Conservation (phyloP, 2,797 vertebrate genomes). For the Pangasius macronema region DNA sequence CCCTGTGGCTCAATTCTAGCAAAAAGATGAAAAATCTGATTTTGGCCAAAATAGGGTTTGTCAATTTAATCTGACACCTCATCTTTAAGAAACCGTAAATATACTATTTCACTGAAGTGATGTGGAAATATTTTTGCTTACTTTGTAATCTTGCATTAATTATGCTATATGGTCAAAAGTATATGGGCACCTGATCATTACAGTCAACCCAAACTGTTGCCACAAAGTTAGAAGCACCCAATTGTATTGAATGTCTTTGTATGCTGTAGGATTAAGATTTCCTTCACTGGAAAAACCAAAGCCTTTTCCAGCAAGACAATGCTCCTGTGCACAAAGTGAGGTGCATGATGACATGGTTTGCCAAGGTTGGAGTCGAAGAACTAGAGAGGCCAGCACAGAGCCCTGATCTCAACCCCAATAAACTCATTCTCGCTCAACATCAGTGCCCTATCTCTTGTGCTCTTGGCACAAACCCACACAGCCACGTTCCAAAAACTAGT, state of each 20-base stretch:
- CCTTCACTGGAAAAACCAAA: neutral
- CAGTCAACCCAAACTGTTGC: too few species aligned
- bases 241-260: too few species aligned
- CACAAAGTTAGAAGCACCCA: too few species aligned
- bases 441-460: too few species aligned
- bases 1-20: neutral
- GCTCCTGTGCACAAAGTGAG: too few species aligned
- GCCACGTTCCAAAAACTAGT: neutral
- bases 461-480: neutral
- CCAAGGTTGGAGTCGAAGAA: neutral
- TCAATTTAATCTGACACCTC: too few species aligned
- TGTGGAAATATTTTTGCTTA: neutral
- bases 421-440: neutral
- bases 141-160: neutral
- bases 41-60: neutral
- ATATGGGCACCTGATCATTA: too few species aligned
- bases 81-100: neutral
- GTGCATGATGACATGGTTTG: neutral
- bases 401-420: neutral
- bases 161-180: too few species aligned
- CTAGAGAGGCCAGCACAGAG: neutral
- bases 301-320: neutral
- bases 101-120: neutral
- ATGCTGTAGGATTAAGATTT: neutral
- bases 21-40: too few species aligned